A percentile compares a stretch with the other conserved stretches of the same genome.
phyloP scores from a whole-genome alignment of 2,113 vertebrate species.

The Petrocephalus zakoni region DNA sequence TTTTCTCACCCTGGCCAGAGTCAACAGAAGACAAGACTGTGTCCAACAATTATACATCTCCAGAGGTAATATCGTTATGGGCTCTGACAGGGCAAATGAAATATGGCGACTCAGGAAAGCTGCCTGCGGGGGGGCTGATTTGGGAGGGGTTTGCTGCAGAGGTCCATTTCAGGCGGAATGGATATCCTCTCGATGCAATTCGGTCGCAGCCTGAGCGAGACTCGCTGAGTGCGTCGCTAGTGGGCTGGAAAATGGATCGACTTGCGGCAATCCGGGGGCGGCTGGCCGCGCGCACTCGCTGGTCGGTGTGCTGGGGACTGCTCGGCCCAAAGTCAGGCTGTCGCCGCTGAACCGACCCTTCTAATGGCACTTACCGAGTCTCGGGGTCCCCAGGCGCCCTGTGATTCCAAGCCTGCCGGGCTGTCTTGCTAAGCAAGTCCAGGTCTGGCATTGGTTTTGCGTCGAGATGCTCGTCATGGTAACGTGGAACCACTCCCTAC shows the following conservation, averaged over 20 bases:
- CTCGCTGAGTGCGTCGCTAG: conserved; percentile 27
- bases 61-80: conserved; percentile 52
- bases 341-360: conserved; percentile 11
- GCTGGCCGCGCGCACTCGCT: not conserved
- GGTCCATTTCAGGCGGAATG: conserved; percentile 36
- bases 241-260: conserved; percentile 30
- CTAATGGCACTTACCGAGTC: not conserved
- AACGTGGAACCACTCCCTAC: not conserved
- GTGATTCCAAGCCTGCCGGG: not conserved
- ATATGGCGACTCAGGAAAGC: conserved; percentile 38
- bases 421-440: not conserved
- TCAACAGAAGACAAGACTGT: conserved; percentile 42
- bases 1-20: conserved; percentile 46
- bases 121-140: conserved; percentile 25
- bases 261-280: conserved; percentile 4
- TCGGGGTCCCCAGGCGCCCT: not conserved
- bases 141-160: conserved; percentile 22
- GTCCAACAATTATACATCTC: conserved; percentile 55
- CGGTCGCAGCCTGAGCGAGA: conserved; percentile 31
- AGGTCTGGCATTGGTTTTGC: not conserved
- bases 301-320: not conserved
- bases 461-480: not conserved
- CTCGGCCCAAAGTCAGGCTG: not conserved
- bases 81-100: conserved; percentile 52
- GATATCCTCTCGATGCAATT: conserved; percentile 33